Base-by-base conservation (phyloP, 2,888 invertebrate species). In the Iselma pallidipennis region DNA sequence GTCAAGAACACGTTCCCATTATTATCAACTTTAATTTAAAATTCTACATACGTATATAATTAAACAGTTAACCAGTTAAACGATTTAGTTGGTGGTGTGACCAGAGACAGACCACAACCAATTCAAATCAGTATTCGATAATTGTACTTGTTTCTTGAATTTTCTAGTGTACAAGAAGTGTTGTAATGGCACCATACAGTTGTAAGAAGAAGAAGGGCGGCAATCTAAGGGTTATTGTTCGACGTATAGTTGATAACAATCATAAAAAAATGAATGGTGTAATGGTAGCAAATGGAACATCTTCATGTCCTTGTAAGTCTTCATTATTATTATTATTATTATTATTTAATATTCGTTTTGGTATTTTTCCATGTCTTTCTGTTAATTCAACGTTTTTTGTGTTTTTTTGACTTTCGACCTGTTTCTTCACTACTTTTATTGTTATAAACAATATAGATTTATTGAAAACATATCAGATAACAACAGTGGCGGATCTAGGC, bases 171-270 rank as follows among this genome's bases (percentile, higher is more conserved):
- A 52, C 26, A 53, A 48, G 55, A 14, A 14, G 21, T 28, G 16
- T 53, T 61, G 58, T 60, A 31, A 86, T 86, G 85, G 84, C 84
- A 70, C 84, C 84, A 63, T 83, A 84, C 75, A 82, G 79, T 71
- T 83, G 82, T 83, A 84, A 16, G 16, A 14, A 16, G 16, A 14
- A 7, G 14, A 14, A 85, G 75, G 82, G 82, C 71, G 82, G 82
- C 71, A 82, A 82, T 76, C 75, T 82, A 63, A 76, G 76, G 60
- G 71, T 71, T 66, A 72, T 75, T 61, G 69, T 76, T 55, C 67
- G 72, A 37, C 77, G 69, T 66, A 80, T 80, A 79, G 73, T 76
- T 14, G 76, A 78, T 62, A 66, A 68, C 57, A 72, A 65, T 55
- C 70, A 66, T 50, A 73, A 73, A 55, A 69, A 70, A 21, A 71